Conservation (phyloP, 2,797 vertebrate species). For the Brachyalestes nurse region DNA sequence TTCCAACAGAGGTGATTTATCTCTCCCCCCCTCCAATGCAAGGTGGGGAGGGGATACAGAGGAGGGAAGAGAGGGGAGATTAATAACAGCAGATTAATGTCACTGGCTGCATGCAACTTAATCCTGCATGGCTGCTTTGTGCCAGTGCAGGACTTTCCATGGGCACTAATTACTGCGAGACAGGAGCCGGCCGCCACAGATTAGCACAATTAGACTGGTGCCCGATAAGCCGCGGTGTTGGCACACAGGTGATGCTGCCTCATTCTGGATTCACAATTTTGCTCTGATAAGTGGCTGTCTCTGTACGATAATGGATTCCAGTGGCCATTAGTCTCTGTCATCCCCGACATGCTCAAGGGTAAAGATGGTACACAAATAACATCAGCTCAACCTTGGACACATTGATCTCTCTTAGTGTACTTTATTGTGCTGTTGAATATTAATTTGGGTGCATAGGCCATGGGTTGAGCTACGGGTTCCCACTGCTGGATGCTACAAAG, state of each 20-base stretch:
- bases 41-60: slow-evolving; percentile 25
- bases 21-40: slow-evolving; percentile 53
- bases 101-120: slow-evolving; percentile 69
- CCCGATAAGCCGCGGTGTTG: slow-evolving; percentile 18
- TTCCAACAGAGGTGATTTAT: slow-evolving; percentile 71
- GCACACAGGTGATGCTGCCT: slow-evolving; percentile 11
- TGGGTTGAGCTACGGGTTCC: no score
- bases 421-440: neutral
- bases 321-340: slow-evolving; percentile 53
- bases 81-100: slow-evolving; percentile 81
- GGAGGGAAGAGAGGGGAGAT: slow-evolving; percentile 68
- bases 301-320: slow-evolving; percentile 49
- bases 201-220: slow-evolving; percentile 22
- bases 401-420: neutral
- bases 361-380: slow-evolving; percentile 12
- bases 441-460: neutral
- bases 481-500: neutral
- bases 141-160: slow-evolving; percentile 21
- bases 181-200: slow-evolving; percentile 21
- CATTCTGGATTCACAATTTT: slow-evolving; percentile 39
- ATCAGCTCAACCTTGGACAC: neutral
- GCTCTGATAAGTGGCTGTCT: slow-evolving; percentile 47
- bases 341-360: slow-evolving; percentile 37
- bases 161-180: slow-evolving; percentile 38
- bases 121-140: slow-evolving; percentile 43